Evolutionary conservation across 2,888 invertebrate genomes (phyloP).

Genomic region (Cactoblastis cactorum): DNA sequence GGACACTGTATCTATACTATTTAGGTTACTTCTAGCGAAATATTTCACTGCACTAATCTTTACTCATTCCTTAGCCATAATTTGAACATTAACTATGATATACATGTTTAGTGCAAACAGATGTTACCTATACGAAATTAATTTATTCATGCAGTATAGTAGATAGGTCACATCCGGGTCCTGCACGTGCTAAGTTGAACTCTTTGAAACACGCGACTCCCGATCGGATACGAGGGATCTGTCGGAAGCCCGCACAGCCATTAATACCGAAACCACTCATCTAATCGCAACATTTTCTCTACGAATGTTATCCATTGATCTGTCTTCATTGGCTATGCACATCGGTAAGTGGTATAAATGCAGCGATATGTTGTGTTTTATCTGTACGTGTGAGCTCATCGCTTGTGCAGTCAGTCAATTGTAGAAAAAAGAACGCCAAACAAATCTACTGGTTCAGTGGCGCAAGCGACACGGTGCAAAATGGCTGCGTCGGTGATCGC

Average conservation of each 20-base stretch:
- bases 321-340: neutral
- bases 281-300: constrained; percentile 23
- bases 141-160: constrained; percentile 24
- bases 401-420: constrained; percentile 47
- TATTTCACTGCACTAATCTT: too few species aligned
- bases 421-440: constrained; percentile 61
- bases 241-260: constrained; percentile 55
- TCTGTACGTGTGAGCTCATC: constrained; percentile 11
- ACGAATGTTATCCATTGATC: constrained; percentile 28
- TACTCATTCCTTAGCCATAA: too few species aligned
- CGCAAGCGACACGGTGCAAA: constrained; percentile 50
- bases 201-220: constrained; percentile 41
- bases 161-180: constrained; percentile 49
- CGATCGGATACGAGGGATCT: constrained; percentile 52
- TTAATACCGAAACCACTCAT: constrained; percentile 27
- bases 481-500: constrained; percentile 68
- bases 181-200: constrained; percentile 40
- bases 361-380: constrained; percentile 4
- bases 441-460: constrained; percentile 60
- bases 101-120: too few species aligned
- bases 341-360: neutral
- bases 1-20: too few species aligned
- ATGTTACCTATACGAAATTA: neutral
- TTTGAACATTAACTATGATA: too few species aligned
- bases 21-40: too few species aligned